phyloP scores from a whole-genome alignment of 2,888 invertebrate genomes.

The Amaurobius ferox region DNA sequence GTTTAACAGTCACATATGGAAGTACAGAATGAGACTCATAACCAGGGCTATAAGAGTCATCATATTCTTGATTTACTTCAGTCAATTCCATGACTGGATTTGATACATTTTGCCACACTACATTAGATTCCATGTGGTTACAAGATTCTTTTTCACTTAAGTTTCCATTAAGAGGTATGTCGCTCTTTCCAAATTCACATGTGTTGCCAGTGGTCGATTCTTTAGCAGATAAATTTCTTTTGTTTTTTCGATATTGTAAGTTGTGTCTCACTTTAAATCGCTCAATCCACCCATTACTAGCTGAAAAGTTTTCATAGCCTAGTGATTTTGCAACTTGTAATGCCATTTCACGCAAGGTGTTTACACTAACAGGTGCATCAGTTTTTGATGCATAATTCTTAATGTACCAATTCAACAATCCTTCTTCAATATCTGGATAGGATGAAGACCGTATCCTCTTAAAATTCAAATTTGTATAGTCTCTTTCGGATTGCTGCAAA shows the following conservation, averaged over 20 bases:
- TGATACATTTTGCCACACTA: neutral
- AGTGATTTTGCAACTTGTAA: neutral
- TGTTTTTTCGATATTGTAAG: neutral
- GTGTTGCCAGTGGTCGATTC: too few relatives aligned
- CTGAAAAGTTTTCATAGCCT: neutral
- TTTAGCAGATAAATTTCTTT: neutral
- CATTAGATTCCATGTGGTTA: neutral
- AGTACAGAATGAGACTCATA: too few relatives aligned
- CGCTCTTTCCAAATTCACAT: too few relatives aligned
- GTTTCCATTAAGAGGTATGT: too few relatives aligned
- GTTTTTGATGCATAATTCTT: neutral
- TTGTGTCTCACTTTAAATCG: constrained; percentile 9
- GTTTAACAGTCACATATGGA: too few relatives aligned
- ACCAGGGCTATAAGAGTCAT: too few relatives aligned
- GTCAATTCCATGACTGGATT: neutral
- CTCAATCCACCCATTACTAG: constrained; percentile 25
- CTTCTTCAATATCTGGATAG: constrained; percentile 1
- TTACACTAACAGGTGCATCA: neutral
- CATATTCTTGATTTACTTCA: neutral
- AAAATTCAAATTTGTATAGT: constrained; percentile 1
- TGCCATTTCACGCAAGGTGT: neutral
- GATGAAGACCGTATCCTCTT: neutral
- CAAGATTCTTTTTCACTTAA: too few relatives aligned
- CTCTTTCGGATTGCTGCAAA: neutral
- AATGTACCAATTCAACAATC: constrained; percentile 13